Conservation (phyloP, 2,113 vertebrate species). For the Dicrurus megarhynchus region DNA sequence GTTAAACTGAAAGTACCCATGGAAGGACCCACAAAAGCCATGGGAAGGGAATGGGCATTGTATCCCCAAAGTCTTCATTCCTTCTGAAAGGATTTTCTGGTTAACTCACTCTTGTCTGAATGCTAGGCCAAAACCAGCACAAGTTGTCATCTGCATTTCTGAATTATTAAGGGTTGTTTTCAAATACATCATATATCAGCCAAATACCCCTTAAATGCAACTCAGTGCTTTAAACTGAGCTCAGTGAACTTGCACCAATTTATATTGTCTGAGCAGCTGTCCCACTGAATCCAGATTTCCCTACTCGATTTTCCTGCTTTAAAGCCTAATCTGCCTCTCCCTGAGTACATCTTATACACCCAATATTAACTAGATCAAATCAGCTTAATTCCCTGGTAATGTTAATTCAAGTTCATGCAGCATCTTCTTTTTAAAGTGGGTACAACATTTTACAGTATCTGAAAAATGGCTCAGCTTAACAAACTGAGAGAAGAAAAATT, state of each 20-base stretch:
- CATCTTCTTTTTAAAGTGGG: neutral
- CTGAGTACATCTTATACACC: neutral
- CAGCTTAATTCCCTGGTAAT: constrained; percentile 7
- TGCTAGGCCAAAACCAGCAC: neutral
- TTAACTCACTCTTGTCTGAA: neutral
- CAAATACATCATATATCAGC: neutral
- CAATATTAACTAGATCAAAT: neutral
- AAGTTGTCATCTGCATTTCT: neutral
- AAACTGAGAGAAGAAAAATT: neutral
- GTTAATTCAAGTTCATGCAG: neutral
- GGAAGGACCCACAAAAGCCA: neutral
- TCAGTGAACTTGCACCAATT: neutral
- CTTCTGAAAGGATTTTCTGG: neutral
- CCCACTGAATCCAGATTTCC: neutral
- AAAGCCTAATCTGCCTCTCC: neutral
- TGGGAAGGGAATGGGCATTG: neutral
- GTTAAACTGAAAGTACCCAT: neutral
- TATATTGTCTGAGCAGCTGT: neutral
- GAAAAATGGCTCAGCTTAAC: neutral
- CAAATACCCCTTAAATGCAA: neutral
- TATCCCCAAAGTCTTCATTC: neutral
- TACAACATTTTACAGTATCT: neutral
- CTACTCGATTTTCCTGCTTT: neutral
- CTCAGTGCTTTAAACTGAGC: neutral
- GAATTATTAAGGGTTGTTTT: neutral